Base-by-base conservation (phyloP, 2,888 invertebrate species). In the Pandemis cinnamomeana region DNA sequence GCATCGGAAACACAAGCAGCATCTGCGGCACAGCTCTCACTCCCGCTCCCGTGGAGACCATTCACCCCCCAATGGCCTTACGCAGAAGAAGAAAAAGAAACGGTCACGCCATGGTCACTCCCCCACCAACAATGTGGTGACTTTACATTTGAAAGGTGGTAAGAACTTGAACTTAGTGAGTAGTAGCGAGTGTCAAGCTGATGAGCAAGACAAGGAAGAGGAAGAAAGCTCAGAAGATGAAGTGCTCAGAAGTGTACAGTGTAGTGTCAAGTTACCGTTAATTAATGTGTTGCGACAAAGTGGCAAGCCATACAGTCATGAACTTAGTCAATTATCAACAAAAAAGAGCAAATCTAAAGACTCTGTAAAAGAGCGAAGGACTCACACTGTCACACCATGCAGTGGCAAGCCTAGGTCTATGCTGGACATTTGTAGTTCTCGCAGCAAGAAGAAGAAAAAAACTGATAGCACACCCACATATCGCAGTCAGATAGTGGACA, bases 401-500 rank as follows among this genome's bases (percentile, higher is more conserved):
- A 92, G 92, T 87, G 94, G 94, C 71, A 94, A 94, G 83, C 94
- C 94, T 71, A 89, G 94, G 67, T 91, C 94, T 15, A 94, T 94
- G 94, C 84, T 94, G 86, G 89, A 87, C 79, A 91, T 94, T 82
- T 89, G 92, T 87, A 88, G 89, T 89, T 91, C 92, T 71, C 89
- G 89, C 83, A 93, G 90, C 84, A 94, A 93, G 89, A 93, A 92
- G 87, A 93, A 94, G 6, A 93, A 91, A 85, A 93, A 92, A 84
- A 86, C 86, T 80, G 91, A 91, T 76, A 82, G 84, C 80, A 85
- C 86, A 77, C 83, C 93, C 80, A 95, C 94, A 80, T 95, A 95
- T 89, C 94, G 93, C 80, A 95, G 95, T 86, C 95, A 95, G 88
- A 95, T 95, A 81, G 95, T 96, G 80, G 96, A 96, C 83, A 95